Conservation (phyloP, 1,140 invertebrate genomes). For the Prorops nasuta region DNA sequence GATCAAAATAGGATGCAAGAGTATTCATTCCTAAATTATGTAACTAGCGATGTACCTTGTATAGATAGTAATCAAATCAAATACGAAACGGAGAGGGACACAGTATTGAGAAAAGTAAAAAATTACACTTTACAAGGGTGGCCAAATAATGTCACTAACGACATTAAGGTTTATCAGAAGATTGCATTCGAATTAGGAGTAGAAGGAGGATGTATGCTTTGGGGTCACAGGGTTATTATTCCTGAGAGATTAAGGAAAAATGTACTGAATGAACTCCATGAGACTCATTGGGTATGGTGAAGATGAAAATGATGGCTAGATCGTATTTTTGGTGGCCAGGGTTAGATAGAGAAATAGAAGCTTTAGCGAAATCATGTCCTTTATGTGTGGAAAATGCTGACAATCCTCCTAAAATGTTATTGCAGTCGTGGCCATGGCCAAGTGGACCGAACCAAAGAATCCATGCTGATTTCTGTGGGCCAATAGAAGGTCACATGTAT, state of each 20-base stretch:
- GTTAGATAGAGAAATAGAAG: slow-evolving; percentile 26
- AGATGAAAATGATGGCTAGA: slow-evolving; percentile 29
- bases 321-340: slow-evolving; percentile 33
- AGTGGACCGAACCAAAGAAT: slow-evolving; percentile 49
- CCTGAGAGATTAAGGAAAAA: slow-evolving; percentile 12
- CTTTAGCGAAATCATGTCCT: slow-evolving; percentile 6
- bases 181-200: slow-evolving; percentile 3
- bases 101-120: slow-evolving; percentile 9
- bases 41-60: slow-evolving; percentile 13
- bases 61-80: slow-evolving; percentile 16
- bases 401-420: slow-evolving; percentile 26
- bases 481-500: slow-evolving; percentile 41
- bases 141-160: slow-evolving; percentile 7
- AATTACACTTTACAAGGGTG: slow-evolving; percentile 18
- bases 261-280: slow-evolving; percentile 19
- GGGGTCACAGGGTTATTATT: slow-evolving; percentile 22
- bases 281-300: slow-evolving; percentile 26
- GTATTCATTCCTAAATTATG: too few species aligned
- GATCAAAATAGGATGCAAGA: neutral
- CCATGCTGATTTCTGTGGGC: slow-evolving; percentile 56
- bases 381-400: slow-evolving; percentile 11
- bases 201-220: slow-evolving; percentile 11
- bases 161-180: slow-evolving; percentile 2
- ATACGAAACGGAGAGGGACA: slow-evolving; percentile 19
- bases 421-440: slow-evolving; percentile 40